phyloP scores from a whole-genome alignment of 2,888 invertebrate genomes.

The Tuberolachnus salignus region DNA sequence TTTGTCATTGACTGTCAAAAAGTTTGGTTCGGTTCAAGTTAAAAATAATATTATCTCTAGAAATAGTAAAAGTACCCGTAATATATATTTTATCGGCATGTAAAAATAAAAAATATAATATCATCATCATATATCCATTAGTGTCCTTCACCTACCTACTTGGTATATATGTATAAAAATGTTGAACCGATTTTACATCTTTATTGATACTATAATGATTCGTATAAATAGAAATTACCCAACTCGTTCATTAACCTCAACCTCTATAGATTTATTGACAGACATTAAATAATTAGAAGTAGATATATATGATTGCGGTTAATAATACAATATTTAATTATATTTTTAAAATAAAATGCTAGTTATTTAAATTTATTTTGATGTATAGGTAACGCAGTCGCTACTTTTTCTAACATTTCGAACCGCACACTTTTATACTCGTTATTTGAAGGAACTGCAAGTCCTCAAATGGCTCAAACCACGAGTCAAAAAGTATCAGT shows the following conservation, averaged over 20 bases:
- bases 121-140: conserved; percentile 28
- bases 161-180: conserved; percentile 7
- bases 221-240: not conserved
- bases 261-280: not conserved
- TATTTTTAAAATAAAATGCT: conserved; percentile 18
- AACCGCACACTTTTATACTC: too few species aligned
- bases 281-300: conserved; percentile 15
- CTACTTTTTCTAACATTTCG: too few species aligned
- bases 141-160: not conserved
- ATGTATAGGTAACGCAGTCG: not conserved
- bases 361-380: conserved; percentile 31
- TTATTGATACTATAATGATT: conserved; percentile 19
- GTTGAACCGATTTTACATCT: conserved; percentile 12
- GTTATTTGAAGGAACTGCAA: too few species aligned
- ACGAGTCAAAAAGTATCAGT: too few species aligned
- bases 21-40: not conserved
- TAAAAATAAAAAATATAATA: conserved; percentile 1
- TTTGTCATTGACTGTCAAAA: not conserved
- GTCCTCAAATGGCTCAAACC: too few species aligned
- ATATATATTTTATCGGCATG: not conserved
- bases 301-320: not conserved
- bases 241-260: conserved; percentile 17
- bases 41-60: not conserved
- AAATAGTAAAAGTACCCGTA: not conserved
- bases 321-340: conserved; percentile 16